Base-by-base conservation (phyloP, 2,888 invertebrate species). In the Pasiphila rectangulata region DNA sequence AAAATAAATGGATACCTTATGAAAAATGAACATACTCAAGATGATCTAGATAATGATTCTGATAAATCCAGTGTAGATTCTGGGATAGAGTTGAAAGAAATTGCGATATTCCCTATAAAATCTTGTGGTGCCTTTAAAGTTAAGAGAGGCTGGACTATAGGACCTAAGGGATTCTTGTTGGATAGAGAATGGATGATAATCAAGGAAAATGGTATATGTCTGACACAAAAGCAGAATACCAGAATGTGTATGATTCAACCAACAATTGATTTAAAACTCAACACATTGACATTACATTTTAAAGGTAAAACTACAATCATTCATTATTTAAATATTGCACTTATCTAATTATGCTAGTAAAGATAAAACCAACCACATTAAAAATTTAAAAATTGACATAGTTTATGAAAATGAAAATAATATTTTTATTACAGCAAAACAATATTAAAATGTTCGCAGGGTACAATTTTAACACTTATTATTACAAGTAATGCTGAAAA, bases 181-280 rank as follows among this genome's bases (percentile, higher is more conserved):
- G 99, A 99, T 79, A 91, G 98, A 57, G 92, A 94, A 68, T 99
- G 98, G 97, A 96, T 98, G 96, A 93, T 99, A 50, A 91, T 96
- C 4, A 94, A 93, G 63, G 91, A 92, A 4, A 90, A 92, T 64
- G 97, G 97, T 9, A 92, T 94, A 50, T 94, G 95, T 49, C 80
- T 98, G 40, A 97, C 96, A 1, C 98, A 98, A 78, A 98, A 98
- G 79, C 92, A 94, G 49, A 92, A 93, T 63, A 90, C 94, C 1
- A 90, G 90, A 55, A 90, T 99, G 76, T 96, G 97, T 73, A 82
- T 95, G 53, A 91, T 98, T 39, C 88, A 81, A 58, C 97, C 98
- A 0, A 67, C 69, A 27, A 90, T 98, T 49, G 90, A 94, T 78
- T 72, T 92, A n/a, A 75, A 90, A 23, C 74, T 78, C 2, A 83